phyloP scores from a whole-genome alignment of 2,797 vertebrate genomes.

The Hapalemur alaotrensis region DNA sequence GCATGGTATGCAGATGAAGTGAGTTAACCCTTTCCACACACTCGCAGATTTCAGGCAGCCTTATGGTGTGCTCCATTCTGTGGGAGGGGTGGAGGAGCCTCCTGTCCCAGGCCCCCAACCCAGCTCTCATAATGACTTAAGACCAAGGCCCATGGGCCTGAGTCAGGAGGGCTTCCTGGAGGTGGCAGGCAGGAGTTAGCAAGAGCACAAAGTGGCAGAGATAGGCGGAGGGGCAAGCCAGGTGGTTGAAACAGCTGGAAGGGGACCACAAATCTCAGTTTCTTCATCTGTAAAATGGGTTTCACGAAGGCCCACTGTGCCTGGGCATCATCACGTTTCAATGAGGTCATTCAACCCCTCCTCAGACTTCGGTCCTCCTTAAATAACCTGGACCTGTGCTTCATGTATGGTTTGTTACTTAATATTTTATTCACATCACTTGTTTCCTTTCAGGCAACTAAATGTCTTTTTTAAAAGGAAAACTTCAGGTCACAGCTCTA shows the following conservation, averaged over 20 bases:
- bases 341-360: background rate
- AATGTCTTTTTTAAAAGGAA: background rate
- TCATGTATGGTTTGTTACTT: background rate
- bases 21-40: background rate
- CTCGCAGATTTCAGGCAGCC: background rate
- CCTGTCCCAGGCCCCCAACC: background rate
- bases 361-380: background rate
- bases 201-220: background rate
- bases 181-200: background rate
- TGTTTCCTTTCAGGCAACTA: background rate
- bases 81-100: background rate
- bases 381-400: accelerated
- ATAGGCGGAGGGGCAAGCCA: background rate
- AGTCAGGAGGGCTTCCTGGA: background rate
- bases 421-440: background rate
- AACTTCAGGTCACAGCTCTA: background rate
- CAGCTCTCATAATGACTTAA: background rate
- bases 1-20: background rate
- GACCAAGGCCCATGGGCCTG: background rate
- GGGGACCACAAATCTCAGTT: background rate
- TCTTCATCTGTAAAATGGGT: background rate
- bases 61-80: background rate
- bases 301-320: background rate
- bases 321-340: background rate
- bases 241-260: background rate